phyloP scores from a whole-genome alignment of 2,888 invertebrate species.

The Netelia virgata region DNA sequence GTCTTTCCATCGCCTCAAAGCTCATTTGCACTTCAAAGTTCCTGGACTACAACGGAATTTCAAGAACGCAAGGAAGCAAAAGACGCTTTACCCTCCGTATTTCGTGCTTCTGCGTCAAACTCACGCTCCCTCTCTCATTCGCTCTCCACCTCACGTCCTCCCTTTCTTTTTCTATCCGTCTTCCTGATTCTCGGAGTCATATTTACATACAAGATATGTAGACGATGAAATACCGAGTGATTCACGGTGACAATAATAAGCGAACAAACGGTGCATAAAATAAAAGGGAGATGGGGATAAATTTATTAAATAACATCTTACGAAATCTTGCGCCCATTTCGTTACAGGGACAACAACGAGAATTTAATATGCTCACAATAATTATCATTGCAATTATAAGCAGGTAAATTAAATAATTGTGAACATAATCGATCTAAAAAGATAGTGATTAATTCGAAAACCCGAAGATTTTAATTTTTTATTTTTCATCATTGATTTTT shows the following conservation, averaged over 20 bases:
- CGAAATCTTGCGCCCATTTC: neutral
- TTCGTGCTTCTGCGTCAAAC: neutral
- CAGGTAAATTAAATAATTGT: too few relatives aligned
- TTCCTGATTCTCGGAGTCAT: neutral
- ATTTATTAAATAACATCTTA: slow-evolving; percentile 6
- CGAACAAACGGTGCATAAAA: neutral
- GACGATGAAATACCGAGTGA: slow-evolving; percentile 3
- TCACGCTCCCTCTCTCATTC: neutral
- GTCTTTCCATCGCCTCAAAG: slow-evolving; percentile 45
- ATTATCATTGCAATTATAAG: too few relatives aligned
- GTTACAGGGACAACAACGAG: neutral
- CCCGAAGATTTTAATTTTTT: too few relatives aligned
- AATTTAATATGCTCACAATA: neutral
- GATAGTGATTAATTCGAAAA: too few relatives aligned
- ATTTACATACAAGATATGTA: slow-evolving; percentile 15
- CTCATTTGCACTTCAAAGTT: slow-evolving; percentile 68
- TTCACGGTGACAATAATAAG: slow-evolving; percentile 11
- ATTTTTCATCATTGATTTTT: too few relatives aligned
- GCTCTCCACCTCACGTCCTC: slow-evolving; percentile 1
- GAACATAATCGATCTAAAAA: too few relatives aligned
- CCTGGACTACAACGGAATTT: slow-evolving; percentile 45
- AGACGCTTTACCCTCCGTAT: slow-evolving; percentile 21
- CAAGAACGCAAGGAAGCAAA: slow-evolving; percentile 21
- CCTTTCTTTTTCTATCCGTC: neutral
- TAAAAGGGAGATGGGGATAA: neutral